These are phyloP conservation scores for Eretmocerus hayati DNA, from an alignment of 2,888 invertebrate genomes.

Conservation along the genomic window DNA sequence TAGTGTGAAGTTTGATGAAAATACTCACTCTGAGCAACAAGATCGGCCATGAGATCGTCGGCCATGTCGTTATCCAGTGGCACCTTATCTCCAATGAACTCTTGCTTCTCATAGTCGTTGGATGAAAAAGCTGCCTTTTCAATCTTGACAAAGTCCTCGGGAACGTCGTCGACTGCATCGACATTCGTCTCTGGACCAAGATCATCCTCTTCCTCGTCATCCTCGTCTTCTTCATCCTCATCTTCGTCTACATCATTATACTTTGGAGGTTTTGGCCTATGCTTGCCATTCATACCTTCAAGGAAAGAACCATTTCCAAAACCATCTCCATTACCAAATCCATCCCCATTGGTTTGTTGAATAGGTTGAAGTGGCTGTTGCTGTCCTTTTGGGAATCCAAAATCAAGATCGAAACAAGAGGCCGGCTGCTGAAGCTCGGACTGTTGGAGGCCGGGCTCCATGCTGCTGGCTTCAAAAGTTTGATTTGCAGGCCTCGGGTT, in stretches of 20 bases:
- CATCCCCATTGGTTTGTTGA: slow-evolving; percentile 25
- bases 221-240: slow-evolving; percentile 31
- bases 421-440: slow-evolving; percentile 15
- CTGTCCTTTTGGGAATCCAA: slow-evolving; percentile 29
- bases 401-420: slow-evolving; percentile 15
- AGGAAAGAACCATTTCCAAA: slow-evolving; percentile 12
- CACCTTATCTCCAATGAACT: slow-evolving; percentile 17
- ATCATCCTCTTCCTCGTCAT: slow-evolving; percentile 55
- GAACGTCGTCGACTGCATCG: slow-evolving; percentile 59
- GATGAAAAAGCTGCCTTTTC: too few relatives aligned
- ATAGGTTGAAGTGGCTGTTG: slow-evolving; percentile 13
- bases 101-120: too few relatives aligned
- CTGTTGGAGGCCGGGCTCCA: slow-evolving; percentile 28
- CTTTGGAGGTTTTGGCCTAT: slow-evolving; percentile 14
- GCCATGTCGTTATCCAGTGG: slow-evolving; percentile 15
- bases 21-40: slow-evolving; percentile 3
- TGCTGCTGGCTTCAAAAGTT: too few relatives aligned
- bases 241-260: slow-evolving; percentile 37
- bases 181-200: slow-evolving; percentile 73
- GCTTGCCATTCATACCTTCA: slow-evolving; percentile 20
- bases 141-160: too few relatives aligned
- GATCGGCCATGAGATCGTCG: slow-evolving; percentile 15
- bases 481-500: slow-evolving; percentile 21
- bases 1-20: too few relatives aligned
- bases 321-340: neutral